Conservation (phyloP, 2,797 vertebrate genomes). For the Cyprinella venusta region DNA sequence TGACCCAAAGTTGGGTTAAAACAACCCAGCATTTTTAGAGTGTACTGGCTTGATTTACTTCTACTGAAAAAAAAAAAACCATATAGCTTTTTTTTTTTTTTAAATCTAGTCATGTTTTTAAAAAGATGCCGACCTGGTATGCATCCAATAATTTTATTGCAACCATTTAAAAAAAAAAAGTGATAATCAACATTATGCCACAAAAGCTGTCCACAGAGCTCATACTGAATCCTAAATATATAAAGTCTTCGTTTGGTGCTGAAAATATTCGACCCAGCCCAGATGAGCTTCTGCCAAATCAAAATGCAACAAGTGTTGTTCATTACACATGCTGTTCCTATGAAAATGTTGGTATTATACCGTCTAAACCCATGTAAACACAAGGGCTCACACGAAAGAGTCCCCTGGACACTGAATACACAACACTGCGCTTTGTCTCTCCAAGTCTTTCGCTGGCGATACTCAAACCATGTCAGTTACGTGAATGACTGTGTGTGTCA, state of each 20-base stretch:
- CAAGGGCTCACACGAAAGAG: not conserved
- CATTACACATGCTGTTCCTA: not conserved
- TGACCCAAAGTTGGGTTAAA: too few relatives aligned
- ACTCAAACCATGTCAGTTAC: conserved; percentile 11
- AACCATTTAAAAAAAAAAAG: not conserved
- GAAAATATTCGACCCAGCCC: not conserved
- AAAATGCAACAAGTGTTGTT: not conserved
- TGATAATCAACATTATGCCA: not conserved
- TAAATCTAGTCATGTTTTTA: not conserved
- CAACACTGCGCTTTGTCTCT: conserved; percentile 30
- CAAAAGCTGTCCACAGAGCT: not conserved
- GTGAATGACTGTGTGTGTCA: conserved; percentile 35
- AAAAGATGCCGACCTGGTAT: not conserved
- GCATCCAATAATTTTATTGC: not conserved
- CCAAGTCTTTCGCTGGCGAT: not conserved
- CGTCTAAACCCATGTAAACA: conserved; percentile 4
- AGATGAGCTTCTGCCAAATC: not conserved
- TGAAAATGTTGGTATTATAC: not conserved
- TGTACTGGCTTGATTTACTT: not conserved
- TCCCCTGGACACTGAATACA: conserved; percentile 18
- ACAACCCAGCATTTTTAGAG: too few relatives aligned
- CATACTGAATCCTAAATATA: not conserved
- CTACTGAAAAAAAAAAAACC: not conserved
- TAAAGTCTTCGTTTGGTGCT: not conserved
- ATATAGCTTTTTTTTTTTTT: not conserved